Evolutionary conservation across 2,888 invertebrate genomes (phyloP), one percentile per base, ranked within the genome.

Genomic region (Nomada lathburiana): DNA sequence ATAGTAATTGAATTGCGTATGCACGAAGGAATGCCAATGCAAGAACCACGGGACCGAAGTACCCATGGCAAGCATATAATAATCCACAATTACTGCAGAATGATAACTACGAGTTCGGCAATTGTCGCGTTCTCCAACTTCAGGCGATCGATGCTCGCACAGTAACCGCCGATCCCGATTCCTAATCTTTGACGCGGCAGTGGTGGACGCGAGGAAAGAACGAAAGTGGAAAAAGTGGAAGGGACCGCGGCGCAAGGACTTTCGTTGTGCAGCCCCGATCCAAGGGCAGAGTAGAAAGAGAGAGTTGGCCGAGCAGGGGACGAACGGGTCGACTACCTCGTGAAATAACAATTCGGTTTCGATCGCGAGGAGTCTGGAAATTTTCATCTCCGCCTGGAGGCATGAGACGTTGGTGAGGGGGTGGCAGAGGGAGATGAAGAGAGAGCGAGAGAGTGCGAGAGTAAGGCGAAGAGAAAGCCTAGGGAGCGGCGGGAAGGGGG

Each of bases 301-400:
- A 81, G 84, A 86, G 80, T 75, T 63, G 74, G 79, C 65, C 55
- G 75, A 47, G 50, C 59, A 65, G 47, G 62, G 60, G 69, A 50
- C 47, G 80, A 78, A 64, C 85, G 80, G 88, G 88, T 89, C 89
- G 88, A 86, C 88, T 83, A 89, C 88, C 88, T 89, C 88, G 86
- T 86, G 89, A 90, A 89, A 90, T 89, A 90, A 89, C 90, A 90
- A 89, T 89, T 88, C 86, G 86, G 86, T 90, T 90, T 88, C 90
- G 89, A 89, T 90, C 90, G 89, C 86, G 74, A 71, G 85, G 82
- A 85, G 88, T 86, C 89, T 89, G 89, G 89, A 89, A 88, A 89
- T 89, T 89, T 89, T 90, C 89, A 88, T 88, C 88, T 87, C 85
- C 78, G 88, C 89, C 88, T 57, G 81, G 77, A 87, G 89, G 86